These are phyloP conservation scores for Cerastoderma edule DNA, from an alignment of 2,888 invertebrate species.

Conservation along the genomic window DNA sequence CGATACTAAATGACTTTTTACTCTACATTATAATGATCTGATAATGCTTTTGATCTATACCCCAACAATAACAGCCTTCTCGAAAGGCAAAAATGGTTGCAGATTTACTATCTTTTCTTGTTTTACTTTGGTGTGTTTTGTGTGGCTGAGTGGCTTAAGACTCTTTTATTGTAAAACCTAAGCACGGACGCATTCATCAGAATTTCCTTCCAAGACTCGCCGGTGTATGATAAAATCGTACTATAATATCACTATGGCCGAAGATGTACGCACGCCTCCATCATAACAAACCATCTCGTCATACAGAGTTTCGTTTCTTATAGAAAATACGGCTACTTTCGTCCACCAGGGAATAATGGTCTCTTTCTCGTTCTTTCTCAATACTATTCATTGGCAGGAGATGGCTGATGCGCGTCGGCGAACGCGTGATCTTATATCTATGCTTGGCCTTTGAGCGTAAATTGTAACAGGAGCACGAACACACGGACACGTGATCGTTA, in stretches of 20 bases:
- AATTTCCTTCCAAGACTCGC: not conserved
- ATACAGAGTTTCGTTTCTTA: constrained; percentile 19
- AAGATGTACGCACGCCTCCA: not conserved
- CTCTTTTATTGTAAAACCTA: no score
- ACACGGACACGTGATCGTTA: constrained; percentile 90
- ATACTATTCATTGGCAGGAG: constrained; percentile 84
- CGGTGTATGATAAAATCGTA: not conserved
- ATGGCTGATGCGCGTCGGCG: constrained; percentile 86
- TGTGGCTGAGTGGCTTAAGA: not conserved
- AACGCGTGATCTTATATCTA: constrained; percentile 85
- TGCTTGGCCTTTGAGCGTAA: constrained; percentile 74
- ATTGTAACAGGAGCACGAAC: constrained; percentile 91
- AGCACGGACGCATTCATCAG: not conserved
- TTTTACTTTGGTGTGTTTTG: constrained; percentile 9
- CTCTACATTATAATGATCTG: no score
- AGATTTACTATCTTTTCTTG: not conserved
- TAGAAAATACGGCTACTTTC: constrained; percentile 37
- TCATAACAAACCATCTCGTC: not conserved
- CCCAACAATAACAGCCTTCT: no score
- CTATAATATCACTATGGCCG: not conserved
- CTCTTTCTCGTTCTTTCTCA: constrained; percentile 51
- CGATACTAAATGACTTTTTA: no score
- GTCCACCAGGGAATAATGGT: constrained; percentile 46
- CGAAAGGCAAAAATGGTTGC: no score
- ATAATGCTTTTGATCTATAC: no score